These are phyloP conservation scores for Charadrius vociferus DNA, from an alignment of 2,113 vertebrate genomes.

Conservation along the genomic window DNA sequence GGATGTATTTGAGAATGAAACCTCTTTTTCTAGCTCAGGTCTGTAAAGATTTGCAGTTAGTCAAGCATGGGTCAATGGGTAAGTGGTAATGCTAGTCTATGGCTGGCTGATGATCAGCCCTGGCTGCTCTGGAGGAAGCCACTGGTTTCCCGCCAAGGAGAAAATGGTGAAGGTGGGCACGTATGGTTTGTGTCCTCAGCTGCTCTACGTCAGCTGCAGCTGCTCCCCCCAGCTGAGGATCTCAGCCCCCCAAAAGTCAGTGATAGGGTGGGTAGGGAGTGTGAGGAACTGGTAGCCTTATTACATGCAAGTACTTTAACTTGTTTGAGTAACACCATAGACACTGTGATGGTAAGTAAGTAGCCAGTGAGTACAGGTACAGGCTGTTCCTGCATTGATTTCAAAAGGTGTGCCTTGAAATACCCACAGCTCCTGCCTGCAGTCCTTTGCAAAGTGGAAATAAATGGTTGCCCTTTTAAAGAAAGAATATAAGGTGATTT, in stretches of 20 bases:
- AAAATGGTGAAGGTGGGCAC: neutral
- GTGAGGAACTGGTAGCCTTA: neutral
- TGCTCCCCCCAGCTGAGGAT: neutral
- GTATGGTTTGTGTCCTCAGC: neutral
- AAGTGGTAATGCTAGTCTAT: fast-evolving
- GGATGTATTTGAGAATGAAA: neutral
- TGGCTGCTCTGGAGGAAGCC: neutral
- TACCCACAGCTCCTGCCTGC: neutral
- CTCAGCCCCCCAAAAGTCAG: neutral
- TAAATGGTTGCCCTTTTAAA: neutral
- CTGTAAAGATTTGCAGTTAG: neutral
- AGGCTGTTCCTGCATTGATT: neutral
- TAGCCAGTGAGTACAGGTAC: neutral
- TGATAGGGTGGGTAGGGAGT: neutral
- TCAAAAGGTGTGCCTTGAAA: neutral
- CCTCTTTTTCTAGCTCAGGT: neutral
- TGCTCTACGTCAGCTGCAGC: neutral
- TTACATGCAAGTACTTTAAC: neutral
- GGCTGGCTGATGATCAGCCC: neutral
- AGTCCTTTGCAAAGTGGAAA: neutral
- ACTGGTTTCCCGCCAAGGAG: neutral
- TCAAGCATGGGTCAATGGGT: neutral
- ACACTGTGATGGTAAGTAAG: neutral
- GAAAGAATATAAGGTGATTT: neutral
- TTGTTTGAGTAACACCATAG: fast-evolving